Percentiles rank a stretch among this genome's conserved stretches.
These are phyloP conservation scores for Galemys pyrenaicus DNA, from an alignment of 2,113 vertebrate species.

Conservation along the genomic window DNA sequence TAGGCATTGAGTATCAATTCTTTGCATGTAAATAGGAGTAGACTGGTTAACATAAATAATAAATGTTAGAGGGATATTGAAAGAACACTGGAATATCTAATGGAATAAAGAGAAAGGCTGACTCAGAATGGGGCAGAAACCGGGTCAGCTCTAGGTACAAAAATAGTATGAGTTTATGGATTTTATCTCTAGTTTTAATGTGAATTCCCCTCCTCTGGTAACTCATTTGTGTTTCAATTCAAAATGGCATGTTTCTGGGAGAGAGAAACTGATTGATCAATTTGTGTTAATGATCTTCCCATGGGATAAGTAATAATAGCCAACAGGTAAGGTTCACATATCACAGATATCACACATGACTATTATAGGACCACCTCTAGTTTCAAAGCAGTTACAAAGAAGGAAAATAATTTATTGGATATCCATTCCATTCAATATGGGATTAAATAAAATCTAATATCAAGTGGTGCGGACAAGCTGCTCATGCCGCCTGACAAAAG, in stretches of 20 bases:
- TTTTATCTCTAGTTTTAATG: neutral
- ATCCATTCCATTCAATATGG: neutral
- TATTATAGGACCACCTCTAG: neutral
- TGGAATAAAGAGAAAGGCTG: neutral
- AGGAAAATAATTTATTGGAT: neutral
- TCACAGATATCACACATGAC: neutral
- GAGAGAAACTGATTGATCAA: neutral
- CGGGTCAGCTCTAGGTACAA: neutral
- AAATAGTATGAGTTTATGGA: neutral
- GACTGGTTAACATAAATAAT: neutral
- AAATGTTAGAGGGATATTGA: neutral
- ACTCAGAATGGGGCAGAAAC: neutral
- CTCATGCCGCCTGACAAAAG: no score
- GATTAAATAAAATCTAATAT: neutral
- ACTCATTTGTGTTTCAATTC: neutral
- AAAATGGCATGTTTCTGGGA: no score
- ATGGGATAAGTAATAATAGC: neutral
- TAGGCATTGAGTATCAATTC: neutral
- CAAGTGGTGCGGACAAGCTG: no score
- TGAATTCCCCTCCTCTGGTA: neutral
- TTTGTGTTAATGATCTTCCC: neutral
- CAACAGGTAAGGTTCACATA: neutral
- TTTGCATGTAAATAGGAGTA: neutral
- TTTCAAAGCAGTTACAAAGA: constrained; percentile 11
- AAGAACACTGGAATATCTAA: neutral